Conservation (phyloP, 1,140 invertebrate species). For the Danaus plexippus region DNA sequence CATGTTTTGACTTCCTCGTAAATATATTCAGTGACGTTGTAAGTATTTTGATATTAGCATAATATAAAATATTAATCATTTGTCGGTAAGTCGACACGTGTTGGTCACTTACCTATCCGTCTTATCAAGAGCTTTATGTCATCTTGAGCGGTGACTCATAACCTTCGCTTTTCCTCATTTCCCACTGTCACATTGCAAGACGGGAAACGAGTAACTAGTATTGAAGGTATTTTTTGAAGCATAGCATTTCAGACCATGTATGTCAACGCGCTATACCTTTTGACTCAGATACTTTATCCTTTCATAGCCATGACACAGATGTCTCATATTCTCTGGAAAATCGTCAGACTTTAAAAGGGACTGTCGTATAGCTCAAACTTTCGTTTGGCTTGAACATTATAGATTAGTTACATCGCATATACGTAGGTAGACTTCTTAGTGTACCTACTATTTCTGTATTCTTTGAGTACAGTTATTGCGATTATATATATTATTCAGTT, state of each 20-base stretch:
- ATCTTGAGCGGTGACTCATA: slow-evolving; percentile 3
- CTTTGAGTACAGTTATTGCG: neutral
- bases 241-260: slow-evolving; percentile 2
- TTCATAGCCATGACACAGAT: slow-evolving; percentile 15
- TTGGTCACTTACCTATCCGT: no score
- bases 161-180: slow-evolving; percentile 10
- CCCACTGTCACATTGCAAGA: slow-evolving; percentile 1
- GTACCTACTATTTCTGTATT: no score
- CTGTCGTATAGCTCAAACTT: neutral
- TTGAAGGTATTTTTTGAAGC: neutral
- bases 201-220: neutral
- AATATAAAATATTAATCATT: no score
- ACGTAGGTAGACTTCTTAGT: no score
- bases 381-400: no score
- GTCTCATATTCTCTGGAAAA: slow-evolving; percentile 23
- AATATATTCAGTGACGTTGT: no score
- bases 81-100: no score
- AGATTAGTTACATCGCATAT: no score
- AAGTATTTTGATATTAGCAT: no score
- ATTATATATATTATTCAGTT: slow-evolving; percentile 5
- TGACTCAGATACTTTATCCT: slow-evolving; percentile 1
- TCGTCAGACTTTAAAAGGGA: slow-evolving; percentile 5
- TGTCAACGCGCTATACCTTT: no score
- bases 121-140: no score
- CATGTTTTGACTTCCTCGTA: no score